Percentiles rank a stretch among this genome's conserved stretches.
Evolutionary conservation across 1,140 invertebrate species (phyloP).

Genomic region (Hypothenemus hampei): DNA sequence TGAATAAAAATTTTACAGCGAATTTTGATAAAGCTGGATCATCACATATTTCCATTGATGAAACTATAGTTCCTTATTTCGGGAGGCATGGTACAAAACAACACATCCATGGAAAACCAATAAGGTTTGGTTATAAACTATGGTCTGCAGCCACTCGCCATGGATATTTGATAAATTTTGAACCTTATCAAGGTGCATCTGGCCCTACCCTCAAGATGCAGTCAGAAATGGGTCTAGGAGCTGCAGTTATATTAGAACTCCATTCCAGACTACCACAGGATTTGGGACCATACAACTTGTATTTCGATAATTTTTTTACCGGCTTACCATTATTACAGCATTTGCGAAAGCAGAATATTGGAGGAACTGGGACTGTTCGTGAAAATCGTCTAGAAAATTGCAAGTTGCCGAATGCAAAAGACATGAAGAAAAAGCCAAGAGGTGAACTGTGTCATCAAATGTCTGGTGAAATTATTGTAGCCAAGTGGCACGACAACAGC

Average conservation of each 20-base stretch:
- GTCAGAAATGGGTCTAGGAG: not conserved
- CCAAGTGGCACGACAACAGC: conserved; percentile 8
- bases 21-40: not conserved
- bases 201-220: not conserved
- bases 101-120: conserved; percentile 29
- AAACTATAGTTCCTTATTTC: conserved; percentile 30
- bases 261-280: not conserved
- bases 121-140: conserved; percentile 31
- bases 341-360: not conserved
- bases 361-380: conserved; percentile 1
- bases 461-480: not conserved
- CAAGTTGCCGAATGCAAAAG: not conserved
- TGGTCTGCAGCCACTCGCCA: conserved; percentile 20
- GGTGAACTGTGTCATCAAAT: not conserved
- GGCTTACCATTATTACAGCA: not conserved
- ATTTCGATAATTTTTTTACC: conserved; percentile 10
- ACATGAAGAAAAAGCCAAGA: not conserved
- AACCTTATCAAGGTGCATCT: conserved; percentile 25
- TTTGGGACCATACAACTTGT: not conserved
- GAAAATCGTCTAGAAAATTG: not conserved
- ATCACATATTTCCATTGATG: conserved; percentile 9
- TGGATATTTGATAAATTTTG: conserved; percentile 28
- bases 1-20: conserved; percentile 6
- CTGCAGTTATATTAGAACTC: not conserved
- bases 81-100: conserved; percentile 23